Evolutionary conservation across 1,140 invertebrate genomes (phyloP).

Genomic region (Orchesella cincta): DNA sequence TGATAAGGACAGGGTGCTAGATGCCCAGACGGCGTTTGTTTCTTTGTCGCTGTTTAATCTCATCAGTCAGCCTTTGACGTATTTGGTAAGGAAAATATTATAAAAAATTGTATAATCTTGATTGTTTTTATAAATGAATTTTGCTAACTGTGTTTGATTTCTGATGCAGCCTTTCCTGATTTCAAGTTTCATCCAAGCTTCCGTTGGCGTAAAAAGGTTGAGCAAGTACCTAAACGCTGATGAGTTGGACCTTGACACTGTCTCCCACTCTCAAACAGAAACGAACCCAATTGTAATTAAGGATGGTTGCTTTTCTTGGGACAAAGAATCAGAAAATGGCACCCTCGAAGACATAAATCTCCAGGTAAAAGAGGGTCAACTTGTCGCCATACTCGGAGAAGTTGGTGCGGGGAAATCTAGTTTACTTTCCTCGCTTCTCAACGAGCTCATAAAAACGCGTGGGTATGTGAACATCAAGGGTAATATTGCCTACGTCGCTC

Average conservation of each 20-base stretch:
- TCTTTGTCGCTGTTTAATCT: conserved; percentile 57
- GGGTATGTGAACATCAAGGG: conserved; percentile 56
- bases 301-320: conserved; percentile 60
- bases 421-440: conserved; percentile 62
- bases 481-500: conserved; percentile 58
- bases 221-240: conserved; percentile 55
- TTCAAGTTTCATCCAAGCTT: conserved; percentile 23
- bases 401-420: conserved; percentile 66
- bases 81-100: conserved; percentile 52
- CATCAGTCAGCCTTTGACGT: conserved; percentile 75
- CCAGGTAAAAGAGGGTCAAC: conserved; percentile 52
- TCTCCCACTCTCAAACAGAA: conserved; percentile 54
- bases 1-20: conserved; percentile 58
- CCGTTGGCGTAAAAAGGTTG: conserved; percentile 55
- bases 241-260: conserved; percentile 54
- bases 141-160: not conserved
- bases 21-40: conserved; percentile 66
- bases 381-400: conserved; percentile 63
- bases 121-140: no score
- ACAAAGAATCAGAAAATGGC: conserved; percentile 53
- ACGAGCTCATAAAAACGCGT: conserved; percentile 59
- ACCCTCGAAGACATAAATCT: conserved; percentile 57
- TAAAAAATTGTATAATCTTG: not conserved
- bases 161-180: not conserved
- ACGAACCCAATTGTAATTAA: conserved; percentile 61